phyloP scores from a whole-genome alignment of 2,113 vertebrate genomes.

The Anas platyrhynchos region DNA sequence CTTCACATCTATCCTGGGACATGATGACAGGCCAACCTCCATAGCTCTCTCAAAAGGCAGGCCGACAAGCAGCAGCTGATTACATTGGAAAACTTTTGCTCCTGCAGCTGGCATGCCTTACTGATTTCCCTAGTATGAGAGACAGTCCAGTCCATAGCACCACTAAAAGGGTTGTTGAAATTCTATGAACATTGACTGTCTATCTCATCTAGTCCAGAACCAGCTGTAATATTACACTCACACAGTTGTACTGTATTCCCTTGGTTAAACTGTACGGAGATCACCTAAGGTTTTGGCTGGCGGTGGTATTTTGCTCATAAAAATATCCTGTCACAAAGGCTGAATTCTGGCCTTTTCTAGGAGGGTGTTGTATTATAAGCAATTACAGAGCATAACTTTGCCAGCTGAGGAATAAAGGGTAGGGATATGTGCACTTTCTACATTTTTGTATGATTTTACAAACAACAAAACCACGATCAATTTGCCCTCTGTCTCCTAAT shows the following conservation, averaged over 20 bases:
- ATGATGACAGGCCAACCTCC: neutral
- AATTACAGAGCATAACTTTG: neutral
- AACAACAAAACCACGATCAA: neutral
- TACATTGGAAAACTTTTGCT: neutral
- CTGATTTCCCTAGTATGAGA: neutral
- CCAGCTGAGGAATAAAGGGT: neutral
- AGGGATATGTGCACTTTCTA: neutral
- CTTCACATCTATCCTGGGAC: slow-evolving; percentile 49
- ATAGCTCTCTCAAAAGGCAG: neutral
- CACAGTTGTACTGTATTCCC: neutral
- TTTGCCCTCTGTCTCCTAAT: neutral
- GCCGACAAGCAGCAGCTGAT: neutral
- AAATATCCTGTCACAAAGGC: neutral
- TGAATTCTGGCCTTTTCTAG: neutral
- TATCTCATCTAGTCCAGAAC: neutral
- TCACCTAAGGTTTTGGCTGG: neutral
- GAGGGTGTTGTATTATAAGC: neutral
- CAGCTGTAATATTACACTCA: neutral
- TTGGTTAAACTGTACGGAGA: neutral
- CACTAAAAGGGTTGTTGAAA: neutral
- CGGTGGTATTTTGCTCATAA: neutral
- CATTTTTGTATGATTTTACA: neutral
- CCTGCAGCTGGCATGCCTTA: neutral
- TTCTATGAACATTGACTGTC: neutral
- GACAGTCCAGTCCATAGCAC: neutral